Conservation (phyloP, 2,888 invertebrate species). For the Tenthredo amoena region DNA sequence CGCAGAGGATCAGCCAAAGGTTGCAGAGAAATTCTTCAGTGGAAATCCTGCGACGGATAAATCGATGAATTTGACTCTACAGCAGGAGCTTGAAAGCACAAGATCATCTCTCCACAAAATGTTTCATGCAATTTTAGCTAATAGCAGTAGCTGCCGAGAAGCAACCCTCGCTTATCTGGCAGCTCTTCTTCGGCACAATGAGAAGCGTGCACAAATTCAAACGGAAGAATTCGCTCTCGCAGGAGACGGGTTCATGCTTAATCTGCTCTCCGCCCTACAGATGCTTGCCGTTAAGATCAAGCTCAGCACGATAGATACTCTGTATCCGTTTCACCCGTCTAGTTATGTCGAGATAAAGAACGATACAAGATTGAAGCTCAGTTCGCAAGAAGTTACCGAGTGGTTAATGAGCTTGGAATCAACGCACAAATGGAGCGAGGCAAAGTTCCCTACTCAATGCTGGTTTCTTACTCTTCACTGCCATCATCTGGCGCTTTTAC, state of each 20-base stretch:
- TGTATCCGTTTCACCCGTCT: conserved; percentile 93
- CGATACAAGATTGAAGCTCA: conserved; percentile 91
- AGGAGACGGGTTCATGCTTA: conserved; percentile 97
- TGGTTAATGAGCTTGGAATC: conserved; percentile 66
- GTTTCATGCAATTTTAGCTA: conserved; percentile 91
- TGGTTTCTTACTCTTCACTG: conserved; percentile 98
- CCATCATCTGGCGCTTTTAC: conserved; percentile 95
- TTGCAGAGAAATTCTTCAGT: conserved; percentile 88
- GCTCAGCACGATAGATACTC: conserved; percentile 92
- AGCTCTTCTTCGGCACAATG: conserved; percentile 88
- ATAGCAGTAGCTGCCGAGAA: conserved; percentile 88
- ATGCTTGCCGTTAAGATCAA: conserved; percentile 94
- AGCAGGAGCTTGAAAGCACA: conserved; percentile 89
- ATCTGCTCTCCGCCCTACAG: conserved; percentile 94
- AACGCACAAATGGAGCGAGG: conserved; percentile 85
- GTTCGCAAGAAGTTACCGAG: conserved; percentile 79
- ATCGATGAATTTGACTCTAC: conserved; percentile 85
- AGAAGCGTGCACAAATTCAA: conserved; percentile 93
- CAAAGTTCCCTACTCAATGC: conserved; percentile 97
- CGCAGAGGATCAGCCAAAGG: conserved; percentile 94
- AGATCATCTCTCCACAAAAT: conserved; percentile 89
- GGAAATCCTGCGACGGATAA: conserved; percentile 83
- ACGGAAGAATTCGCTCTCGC: conserved; percentile 93
- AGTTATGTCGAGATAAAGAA: conserved; percentile 86
- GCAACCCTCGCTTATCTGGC: conserved; percentile 90